Percentiles rank a stretch among this genome's conserved stretches.
These are phyloP conservation scores for Popillia japonica DNA, from an alignment of 1,140 invertebrate genomes.

Conservation along the genomic window DNA sequence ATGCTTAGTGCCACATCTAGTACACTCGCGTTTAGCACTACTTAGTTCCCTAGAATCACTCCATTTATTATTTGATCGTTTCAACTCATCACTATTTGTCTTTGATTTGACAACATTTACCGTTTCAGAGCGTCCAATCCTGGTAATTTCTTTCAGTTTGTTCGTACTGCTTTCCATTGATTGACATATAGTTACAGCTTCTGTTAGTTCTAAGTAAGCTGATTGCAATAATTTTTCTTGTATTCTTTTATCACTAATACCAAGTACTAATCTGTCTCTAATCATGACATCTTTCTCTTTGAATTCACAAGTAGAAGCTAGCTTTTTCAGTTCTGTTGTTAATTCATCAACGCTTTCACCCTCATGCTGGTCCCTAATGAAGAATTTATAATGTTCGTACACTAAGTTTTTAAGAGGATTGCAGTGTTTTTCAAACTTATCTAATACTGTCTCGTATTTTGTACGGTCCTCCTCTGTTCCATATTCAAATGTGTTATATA, in stretches of 20 bases:
- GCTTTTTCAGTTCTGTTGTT: constrained; percentile 34
- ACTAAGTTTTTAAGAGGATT: constrained; percentile 36
- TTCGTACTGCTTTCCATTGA: constrained; percentile 39
- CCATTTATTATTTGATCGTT: not conserved
- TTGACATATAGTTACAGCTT: constrained; percentile 43
- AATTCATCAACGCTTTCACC: constrained; percentile 39
- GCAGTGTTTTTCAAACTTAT: too few relatives aligned
- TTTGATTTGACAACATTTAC: not conserved
- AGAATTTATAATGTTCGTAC: constrained; percentile 40
- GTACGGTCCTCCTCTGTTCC: too few relatives aligned
- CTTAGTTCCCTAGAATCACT: not conserved
- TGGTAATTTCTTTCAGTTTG: not conserved
- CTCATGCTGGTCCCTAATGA: constrained; percentile 35
- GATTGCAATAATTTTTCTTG: constrained; percentile 23
- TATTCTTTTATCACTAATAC: not conserved
- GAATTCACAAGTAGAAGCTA: constrained; percentile 40
- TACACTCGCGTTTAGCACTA: not conserved
- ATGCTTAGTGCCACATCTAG: not conserved
- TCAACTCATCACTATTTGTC: constrained; percentile 11
- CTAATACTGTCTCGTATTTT: too few relatives aligned
- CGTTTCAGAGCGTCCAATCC: not conserved
- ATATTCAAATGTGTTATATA: too few relatives aligned
- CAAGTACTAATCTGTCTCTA: constrained; percentile 28
- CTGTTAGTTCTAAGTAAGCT: not conserved
- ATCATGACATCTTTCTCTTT: constrained; percentile 24